Evolutionary conservation across 2,113 vertebrate genomes (phyloP), one percentile per base, ranked within the genome.

Genomic region (Herpetotheres cachinnans): DNA sequence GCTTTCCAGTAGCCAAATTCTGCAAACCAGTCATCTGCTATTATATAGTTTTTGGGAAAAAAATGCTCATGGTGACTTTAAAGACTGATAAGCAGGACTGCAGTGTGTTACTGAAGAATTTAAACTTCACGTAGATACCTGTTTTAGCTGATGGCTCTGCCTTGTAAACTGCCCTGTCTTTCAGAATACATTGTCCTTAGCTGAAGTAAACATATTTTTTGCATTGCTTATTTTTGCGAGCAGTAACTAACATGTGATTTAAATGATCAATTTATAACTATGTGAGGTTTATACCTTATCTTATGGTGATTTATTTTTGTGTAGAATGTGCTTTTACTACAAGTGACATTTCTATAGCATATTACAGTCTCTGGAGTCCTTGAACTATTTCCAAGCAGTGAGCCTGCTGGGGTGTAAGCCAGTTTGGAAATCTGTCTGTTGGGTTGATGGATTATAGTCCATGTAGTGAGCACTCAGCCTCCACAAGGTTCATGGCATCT

Each of bases 371-470:
- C 79, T 46, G 36, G 78, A 94, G 95, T n/a, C 26, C 93, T 96
- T 95, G 96, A 93, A 94, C 93, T 49, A 10, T 70, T 94, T 96
- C 93, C 70, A 89, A 85, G 95, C 29, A 36, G 49, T 10, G 56
- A 95, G 63, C 47, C 34, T 65, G 72, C 85, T 77, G 74, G 72
- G 58, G 32, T 79, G 88, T 82, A 61, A 92, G 87, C 78, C 66
- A 86, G 58, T 97, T 96, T 94, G 94, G 85, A 95, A 97, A 95
- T 80, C 88, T 82, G 77, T 97, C 90, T 44, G 62, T 90, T 90
- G 26, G 9, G 2, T 67, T 97, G 93, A 96, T 94, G 91, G 90
- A 96, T 97, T 78, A 58, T 34, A 56, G 15, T 62, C 78, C 54
- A 55, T 42, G 17, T 66, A 66, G 93, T 56, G 81, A 95, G 93